phyloP scores from a whole-genome alignment of 1,140 invertebrate genomes.

The Eupristina koningsbergeri region DNA sequence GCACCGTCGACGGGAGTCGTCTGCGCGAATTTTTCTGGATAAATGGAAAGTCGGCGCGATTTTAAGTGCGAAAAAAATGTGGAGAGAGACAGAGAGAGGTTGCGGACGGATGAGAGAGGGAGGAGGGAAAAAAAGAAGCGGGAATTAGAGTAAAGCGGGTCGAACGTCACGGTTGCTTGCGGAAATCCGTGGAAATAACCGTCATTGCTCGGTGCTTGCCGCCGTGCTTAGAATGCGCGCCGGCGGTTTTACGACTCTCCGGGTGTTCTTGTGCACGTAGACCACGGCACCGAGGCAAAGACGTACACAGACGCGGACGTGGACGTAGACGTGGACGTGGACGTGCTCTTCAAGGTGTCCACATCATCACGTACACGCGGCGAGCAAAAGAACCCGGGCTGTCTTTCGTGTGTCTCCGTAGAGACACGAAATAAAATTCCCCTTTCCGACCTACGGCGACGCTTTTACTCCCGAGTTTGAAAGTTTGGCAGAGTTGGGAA shows the following conservation, averaged over 20 bases:
- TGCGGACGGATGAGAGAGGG: background rate
- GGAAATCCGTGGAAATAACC: constrained; percentile 48
- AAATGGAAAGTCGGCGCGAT: background rate
- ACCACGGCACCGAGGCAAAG: too few species aligned
- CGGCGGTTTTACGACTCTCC: constrained; percentile 21
- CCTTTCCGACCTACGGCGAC: constrained; percentile 1
- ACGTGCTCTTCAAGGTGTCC: background rate
- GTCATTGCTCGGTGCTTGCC: constrained; percentile 6
- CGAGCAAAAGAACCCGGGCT: background rate
- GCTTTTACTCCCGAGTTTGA: background rate
- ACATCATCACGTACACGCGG: too few species aligned
- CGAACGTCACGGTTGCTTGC: constrained; percentile 51
- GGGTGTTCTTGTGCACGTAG: background rate
- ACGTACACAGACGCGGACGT: background rate
- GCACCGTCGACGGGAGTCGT: too few species aligned
- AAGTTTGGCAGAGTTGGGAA: constrained; percentile 19
- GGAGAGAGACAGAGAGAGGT: background rate
- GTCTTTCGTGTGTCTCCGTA: background rate
- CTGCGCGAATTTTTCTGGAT: background rate
- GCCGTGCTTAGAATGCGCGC: constrained; percentile 2
- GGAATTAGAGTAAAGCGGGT: constrained; percentile 43
- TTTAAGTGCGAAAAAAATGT: background rate
- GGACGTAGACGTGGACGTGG: background rate
- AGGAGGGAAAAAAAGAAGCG: background rate
- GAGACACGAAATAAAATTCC: constrained; percentile 20